Conservation (phyloP, 2,797 vertebrate species). For the Melopsittacus undulatus region DNA sequence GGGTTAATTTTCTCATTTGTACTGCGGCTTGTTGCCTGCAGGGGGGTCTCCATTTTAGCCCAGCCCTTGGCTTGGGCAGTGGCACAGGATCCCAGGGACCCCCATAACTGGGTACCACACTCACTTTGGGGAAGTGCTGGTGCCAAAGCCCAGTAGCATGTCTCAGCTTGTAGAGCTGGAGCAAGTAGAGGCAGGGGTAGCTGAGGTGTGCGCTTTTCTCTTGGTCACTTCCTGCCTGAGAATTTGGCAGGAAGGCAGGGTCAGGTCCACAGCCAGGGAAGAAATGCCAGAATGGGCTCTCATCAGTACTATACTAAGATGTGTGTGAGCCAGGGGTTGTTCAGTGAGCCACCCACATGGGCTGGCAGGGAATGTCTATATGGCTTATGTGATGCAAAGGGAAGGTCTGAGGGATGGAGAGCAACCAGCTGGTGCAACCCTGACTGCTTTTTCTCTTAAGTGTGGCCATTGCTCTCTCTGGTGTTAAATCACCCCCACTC, state of each 20-base stretch:
- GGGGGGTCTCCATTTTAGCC: neutral
- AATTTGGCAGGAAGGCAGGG: neutral
- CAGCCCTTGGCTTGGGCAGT: neutral
- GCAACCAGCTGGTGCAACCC: neutral
- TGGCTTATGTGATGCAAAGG: neutral
- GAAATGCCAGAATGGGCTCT: neutral
- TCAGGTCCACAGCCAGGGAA: neutral
- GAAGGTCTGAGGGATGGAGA: neutral
- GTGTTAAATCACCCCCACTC: neutral
- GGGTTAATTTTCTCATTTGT: neutral
- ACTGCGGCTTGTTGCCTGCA: neutral
- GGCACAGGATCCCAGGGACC: neutral
- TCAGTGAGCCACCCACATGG: neutral
- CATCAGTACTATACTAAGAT: rapidly evolving
- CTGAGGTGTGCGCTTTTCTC: neutral
- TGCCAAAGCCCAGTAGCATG: neutral
- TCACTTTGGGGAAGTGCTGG: neutral
- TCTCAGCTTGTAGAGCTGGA: neutral
- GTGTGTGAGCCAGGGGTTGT: neutral
- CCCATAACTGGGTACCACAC: rapidly evolving
- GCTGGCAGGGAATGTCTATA: neutral
- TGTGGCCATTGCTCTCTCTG: neutral
- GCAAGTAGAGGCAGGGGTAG: neutral
- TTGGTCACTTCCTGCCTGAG: neutral
- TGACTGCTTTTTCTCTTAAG: neutral